Percentiles rank a stretch among this genome's conserved stretches.
Conservation (phyloP, 2,797 vertebrate genomes). For the Malurus splendens region DNA sequence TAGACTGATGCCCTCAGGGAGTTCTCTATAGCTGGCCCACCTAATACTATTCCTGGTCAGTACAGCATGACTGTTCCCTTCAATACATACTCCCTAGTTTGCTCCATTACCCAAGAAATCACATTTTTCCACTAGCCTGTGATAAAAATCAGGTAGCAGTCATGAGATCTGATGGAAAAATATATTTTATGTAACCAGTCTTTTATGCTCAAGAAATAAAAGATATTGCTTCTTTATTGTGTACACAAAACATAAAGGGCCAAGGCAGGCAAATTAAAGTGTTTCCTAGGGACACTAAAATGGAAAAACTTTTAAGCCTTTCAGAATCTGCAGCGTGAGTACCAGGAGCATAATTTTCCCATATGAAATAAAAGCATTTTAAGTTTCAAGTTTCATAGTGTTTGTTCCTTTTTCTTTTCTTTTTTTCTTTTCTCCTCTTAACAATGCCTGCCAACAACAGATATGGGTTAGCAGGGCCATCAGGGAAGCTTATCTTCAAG, state of each 20-base stretch:
- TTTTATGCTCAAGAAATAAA: conserved; percentile 46
- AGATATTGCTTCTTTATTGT: not conserved
- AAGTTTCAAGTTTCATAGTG: not conserved
- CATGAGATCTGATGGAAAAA: conserved; percentile 31
- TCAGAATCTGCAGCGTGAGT: not conserved
- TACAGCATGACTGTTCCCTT: conserved; percentile 30
- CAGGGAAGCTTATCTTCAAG: not conserved
- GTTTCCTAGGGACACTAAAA: not conserved
- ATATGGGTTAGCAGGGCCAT: not conserved
- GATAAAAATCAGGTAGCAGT: conserved; percentile 25
- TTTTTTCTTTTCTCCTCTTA: not conserved
- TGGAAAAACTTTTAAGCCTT: not conserved
- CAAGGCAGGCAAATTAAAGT: not conserved
- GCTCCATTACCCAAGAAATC: conserved; percentile 49
- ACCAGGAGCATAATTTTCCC: not conserved
- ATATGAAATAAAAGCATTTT: not conserved
- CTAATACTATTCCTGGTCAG: conserved; percentile 7
- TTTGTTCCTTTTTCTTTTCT: not conserved
- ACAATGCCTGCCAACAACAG: not conserved
- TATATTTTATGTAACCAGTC: not conserved
- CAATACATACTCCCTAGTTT: conserved; percentile 42
- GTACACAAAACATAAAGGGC: not conserved
- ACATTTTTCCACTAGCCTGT: conserved; percentile 25
- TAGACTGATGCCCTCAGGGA: not conserved
- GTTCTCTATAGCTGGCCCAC: not conserved